Evolutionary conservation across 2,113 vertebrate genomes (phyloP), one percentile per base, ranked within the genome.

Genomic region (Piaya cayana): DNA sequence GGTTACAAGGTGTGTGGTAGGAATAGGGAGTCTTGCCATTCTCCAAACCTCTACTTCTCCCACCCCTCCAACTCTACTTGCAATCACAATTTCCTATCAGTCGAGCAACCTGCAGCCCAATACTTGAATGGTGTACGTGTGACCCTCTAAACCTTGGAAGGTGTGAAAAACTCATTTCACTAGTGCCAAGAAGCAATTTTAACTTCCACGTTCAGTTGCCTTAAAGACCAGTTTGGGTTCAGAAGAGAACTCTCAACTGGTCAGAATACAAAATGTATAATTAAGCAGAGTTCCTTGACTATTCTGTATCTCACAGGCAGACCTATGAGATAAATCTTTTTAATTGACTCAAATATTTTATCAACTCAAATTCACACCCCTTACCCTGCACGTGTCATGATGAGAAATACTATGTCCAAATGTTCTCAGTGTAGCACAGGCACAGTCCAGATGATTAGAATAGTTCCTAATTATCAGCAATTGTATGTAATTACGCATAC

Each of bases 401-500:
- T 19, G 27, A 84, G 15, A 82, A 87, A 87, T 29, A 59, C 3
- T 2, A 62, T 2, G 6, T 68, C 60, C 82, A 94, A 90, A 67
- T 30, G 53, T 47, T 86, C 79, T 86, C 71, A 36, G 21, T 23
- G 25, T 52, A 80, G 75, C 37, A 42, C 1, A 79, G 32, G n/a
- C 60, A 62, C 3, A 67, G 82, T 50, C 34, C 21, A 70, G 82
- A 88, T 64, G 19, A 95, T 88, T 94, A 75, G 60, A 90, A 86
- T 1, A 68, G 56, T 26, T 91, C 67, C 74, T 97, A 95, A 96
- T 95, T 94, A 96, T 64, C 68, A 96, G 88, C 84, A 96, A 81
- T 83, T 92, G 74, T 74, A 67, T 72, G 72, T 86, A 95, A 96
- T 95, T 86, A 95, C 42, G 68, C 36, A 37, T 67, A 47, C 79